These are phyloP conservation scores for Aramus guarauna DNA, from an alignment of 2,113 vertebrate genomes.

Conservation along the genomic window DNA sequence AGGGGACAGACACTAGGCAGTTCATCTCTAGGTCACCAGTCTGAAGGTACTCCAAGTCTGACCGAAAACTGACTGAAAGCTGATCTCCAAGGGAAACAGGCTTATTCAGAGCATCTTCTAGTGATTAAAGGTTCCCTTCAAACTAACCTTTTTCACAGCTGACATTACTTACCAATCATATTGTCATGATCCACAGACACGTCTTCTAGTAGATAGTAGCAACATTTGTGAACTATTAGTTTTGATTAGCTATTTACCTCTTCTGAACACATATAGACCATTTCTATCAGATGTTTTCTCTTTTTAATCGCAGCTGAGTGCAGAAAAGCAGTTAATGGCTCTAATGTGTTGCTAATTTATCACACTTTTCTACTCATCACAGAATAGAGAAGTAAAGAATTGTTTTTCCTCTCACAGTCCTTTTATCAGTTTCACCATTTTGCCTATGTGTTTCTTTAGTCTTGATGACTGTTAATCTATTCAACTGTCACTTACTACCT, in stretches of 20 bases:
- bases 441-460: not conserved
- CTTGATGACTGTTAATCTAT: not conserved
- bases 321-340: not conserved
- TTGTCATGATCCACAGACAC: not conserved
- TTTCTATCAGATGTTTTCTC: not conserved
- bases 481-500: not conserved
- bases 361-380: not conserved
- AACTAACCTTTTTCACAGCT: not conserved
- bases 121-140: not conserved
- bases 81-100: not conserved
- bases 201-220: no score
- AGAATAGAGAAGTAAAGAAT: not conserved
- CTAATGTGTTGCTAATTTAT: not conserved
- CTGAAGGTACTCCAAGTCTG: not conserved
- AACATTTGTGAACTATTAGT: not conserved
- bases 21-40: not conserved
- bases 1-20: not conserved
- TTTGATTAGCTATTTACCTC: not conserved
- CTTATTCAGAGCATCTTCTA: not conserved
- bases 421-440: not conserved
- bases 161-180: not conserved
- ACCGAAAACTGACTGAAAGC: not conserved
- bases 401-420: not conserved
- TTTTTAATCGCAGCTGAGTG: not conserved
- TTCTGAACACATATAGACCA: not conserved